A percentile compares a stretch with the other conserved stretches of the same genome.
These are phyloP conservation scores for Palythoa heliodiscus DNA, from an alignment of 92 coral and sea anemone species.

Conservation along the genomic window DNA sequence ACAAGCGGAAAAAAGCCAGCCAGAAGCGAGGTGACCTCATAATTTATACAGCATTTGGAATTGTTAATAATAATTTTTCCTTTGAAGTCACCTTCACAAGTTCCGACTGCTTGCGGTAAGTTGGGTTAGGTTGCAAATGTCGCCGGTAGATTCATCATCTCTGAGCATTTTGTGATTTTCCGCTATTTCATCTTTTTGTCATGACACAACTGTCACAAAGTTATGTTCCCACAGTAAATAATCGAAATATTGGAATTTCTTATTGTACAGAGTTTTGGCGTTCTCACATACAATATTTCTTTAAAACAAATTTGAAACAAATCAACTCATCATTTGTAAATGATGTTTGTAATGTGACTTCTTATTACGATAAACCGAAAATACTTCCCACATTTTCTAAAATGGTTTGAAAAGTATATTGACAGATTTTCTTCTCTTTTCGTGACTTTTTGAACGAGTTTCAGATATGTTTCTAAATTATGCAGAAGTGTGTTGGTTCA, in stretches of 20 bases:
- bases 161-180: conserved; percentile 35
- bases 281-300: conserved; percentile 14
- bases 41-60: conserved; percentile 36
- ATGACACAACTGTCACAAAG: conserved; percentile 32
- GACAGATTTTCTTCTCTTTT: neutral
- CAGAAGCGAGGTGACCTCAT: neutral
- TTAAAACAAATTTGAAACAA: conserved; percentile 34
- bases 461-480: conserved; percentile 9
- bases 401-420: neutral
- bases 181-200: conserved; percentile 35
- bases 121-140: conserved; percentile 24
- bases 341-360: conserved; percentile 3
- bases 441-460: conserved; percentile 23
- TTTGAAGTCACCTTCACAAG: conserved; percentile 38
- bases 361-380: neutral
- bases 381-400: neutral
- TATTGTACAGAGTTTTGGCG: conserved; percentile 26
- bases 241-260: conserved; percentile 25
- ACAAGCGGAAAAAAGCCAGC: neutral
- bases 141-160: conserved; percentile 5
- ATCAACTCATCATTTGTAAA: conserved; percentile 25
- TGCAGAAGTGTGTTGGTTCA: conserved; percentile 22
- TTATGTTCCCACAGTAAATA: conserved; percentile 31
- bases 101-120: conserved; percentile 49
- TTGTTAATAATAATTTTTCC: conserved; percentile 10